These are phyloP conservation scores for Lacerta agilis DNA, from an alignment of 2,797 vertebrate genomes.

Conservation along the genomic window DNA sequence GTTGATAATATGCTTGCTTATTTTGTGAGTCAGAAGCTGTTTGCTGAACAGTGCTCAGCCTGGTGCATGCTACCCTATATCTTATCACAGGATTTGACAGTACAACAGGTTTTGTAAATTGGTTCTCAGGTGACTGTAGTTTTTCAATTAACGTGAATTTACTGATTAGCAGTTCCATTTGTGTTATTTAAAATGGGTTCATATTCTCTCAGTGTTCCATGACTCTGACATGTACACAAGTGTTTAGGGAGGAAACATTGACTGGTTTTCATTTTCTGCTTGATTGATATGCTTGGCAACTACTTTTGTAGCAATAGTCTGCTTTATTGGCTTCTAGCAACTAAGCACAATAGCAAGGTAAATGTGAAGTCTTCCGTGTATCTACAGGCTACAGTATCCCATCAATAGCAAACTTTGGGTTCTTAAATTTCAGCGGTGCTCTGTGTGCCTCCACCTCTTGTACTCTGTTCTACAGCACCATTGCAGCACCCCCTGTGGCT, in stretches of 20 bases:
- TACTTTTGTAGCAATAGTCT: neutral
- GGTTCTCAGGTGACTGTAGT: conserved; percentile 61
- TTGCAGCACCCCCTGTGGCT: too few species aligned
- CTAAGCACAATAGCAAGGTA: conserved; percentile 18
- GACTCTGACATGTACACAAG: conserved; percentile 11
- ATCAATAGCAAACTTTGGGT: too few species aligned
- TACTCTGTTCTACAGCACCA: too few species aligned
- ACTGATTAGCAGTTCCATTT: conserved; percentile 70
- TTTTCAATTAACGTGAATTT: conserved; percentile 68
- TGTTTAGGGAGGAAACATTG: conserved; percentile 34
- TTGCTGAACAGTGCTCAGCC: conserved; percentile 69
- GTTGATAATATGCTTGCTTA: conserved; percentile 62
- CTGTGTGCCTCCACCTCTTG: too few species aligned
- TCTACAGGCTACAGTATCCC: neutral
- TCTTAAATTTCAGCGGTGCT: too few species aligned
- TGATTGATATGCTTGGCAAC: neutral
- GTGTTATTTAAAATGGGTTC: conserved; percentile 54
- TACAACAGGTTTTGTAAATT: conserved; percentile 62
- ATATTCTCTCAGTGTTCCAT: conserved; percentile 41
- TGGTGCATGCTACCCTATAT: conserved; percentile 56
- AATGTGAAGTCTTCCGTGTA: conserved; percentile 8
- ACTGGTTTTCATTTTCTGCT: conserved; percentile 12
- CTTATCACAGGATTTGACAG: conserved; percentile 73
- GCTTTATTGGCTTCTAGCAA: conserved; percentile 35
- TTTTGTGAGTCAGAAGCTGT: conserved; percentile 74